Conservation (phyloP, 2,113 vertebrate species). For the Pelodiscus sinensis region DNA sequence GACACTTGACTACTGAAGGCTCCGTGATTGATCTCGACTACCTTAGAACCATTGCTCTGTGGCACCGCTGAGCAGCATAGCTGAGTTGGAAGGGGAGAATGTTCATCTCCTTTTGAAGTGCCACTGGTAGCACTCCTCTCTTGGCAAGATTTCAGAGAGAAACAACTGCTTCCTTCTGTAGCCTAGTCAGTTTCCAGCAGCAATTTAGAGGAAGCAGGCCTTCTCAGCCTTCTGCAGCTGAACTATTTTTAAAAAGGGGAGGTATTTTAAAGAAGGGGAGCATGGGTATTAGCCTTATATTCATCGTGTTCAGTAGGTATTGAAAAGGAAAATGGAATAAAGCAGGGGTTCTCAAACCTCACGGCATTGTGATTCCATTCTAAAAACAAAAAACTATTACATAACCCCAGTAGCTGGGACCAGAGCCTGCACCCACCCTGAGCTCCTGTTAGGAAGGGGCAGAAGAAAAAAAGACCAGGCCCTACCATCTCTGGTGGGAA, state of each 20-base stretch:
- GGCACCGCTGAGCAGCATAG: neutral
- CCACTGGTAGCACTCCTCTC: neutral
- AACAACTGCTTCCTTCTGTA: neutral
- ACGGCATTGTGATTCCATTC: too few species aligned
- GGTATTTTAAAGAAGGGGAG: neutral
- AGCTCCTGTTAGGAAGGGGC: too few species aligned
- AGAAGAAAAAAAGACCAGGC: too few species aligned
- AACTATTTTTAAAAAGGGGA: constrained; percentile 2
- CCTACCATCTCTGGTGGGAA: too few species aligned
- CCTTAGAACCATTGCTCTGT: constrained; percentile 2
- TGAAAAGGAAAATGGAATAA: neutral
- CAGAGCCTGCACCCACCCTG: too few species aligned
- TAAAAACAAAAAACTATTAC: too few species aligned
- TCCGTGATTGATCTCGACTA: neutral
- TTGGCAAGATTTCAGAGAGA: constrained; percentile 36
- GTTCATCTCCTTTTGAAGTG: neutral
- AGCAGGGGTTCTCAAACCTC: too few species aligned
- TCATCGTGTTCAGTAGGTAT: neutral
- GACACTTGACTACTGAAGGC: accelerated
- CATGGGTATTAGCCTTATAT: neutral
- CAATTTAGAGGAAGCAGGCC: neutral
- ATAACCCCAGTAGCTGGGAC: too few species aligned
- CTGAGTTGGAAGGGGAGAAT: neutral
- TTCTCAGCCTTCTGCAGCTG: neutral
- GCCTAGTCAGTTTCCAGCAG: neutral